A percentile compares a stretch with the other conserved stretches of the same genome.
Conservation (phyloP, 2,888 invertebrate species). For the Nasonia oneida region DNA sequence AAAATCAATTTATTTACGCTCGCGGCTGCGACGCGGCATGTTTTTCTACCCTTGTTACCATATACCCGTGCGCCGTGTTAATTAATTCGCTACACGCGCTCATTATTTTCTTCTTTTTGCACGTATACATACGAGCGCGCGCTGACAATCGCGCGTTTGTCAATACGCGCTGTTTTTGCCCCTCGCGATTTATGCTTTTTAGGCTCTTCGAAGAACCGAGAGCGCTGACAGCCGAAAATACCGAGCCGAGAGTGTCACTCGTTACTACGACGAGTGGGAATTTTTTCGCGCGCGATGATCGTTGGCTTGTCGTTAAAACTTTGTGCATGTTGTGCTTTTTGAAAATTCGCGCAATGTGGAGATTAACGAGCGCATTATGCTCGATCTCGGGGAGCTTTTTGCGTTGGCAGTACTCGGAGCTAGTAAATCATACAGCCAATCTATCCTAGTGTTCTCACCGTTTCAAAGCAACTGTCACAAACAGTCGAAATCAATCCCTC, state of each 20-base stretch:
- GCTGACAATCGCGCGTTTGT: constrained; percentile 6
- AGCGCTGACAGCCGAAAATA: constrained; percentile 16
- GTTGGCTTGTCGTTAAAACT: not conserved
- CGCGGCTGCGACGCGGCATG: not conserved
- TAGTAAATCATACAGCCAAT: too few relatives aligned
- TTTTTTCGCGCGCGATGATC: not conserved
- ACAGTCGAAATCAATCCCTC: constrained; percentile 15
- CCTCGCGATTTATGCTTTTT: constrained; percentile 19
- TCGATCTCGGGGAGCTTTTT: not conserved
- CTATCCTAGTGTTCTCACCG: not conserved
- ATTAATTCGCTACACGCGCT: constrained; percentile 22
- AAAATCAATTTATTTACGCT: constrained; percentile 7
- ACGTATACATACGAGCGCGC: too few relatives aligned
- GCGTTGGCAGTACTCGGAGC: not conserved
- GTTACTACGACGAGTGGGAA: not conserved
- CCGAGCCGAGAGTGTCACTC: not conserved
- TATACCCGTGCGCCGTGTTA: not conserved
- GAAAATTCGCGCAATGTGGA: not conserved
- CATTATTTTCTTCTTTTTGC: constrained; percentile 30
- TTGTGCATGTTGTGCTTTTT: not conserved
- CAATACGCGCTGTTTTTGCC: constrained; percentile 7
- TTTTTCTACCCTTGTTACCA: not conserved
- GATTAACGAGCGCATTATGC: not conserved
- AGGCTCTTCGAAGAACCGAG: not conserved
- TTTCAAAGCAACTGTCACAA: not conserved